These are phyloP conservation scores for Coregonus clupeaformis DNA, from an alignment of 2,113 vertebrate species.

Conservation along the genomic window DNA sequence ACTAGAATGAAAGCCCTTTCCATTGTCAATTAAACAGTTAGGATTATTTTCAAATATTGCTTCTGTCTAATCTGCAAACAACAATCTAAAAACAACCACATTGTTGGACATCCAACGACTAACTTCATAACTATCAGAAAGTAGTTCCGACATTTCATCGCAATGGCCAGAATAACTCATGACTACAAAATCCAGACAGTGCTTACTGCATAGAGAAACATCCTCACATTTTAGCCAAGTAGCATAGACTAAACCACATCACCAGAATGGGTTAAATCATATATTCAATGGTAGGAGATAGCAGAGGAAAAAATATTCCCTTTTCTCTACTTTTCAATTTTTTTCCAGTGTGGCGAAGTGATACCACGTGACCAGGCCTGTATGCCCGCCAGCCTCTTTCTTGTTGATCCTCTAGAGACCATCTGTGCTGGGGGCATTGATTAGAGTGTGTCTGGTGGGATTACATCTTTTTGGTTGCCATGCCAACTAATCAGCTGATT, in stretches of 20 bases:
- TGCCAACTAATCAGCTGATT: constrained; percentile 99
- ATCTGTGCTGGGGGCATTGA: constrained; percentile 99
- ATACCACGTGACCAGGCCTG: constrained; percentile 79
- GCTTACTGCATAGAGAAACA: background rate
- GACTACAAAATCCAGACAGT: background rate
- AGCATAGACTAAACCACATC: background rate
- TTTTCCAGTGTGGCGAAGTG: constrained; percentile 67
- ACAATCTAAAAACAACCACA: constrained; percentile 49
- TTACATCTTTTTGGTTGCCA: constrained; percentile 99
- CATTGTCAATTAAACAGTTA: constrained; percentile 48
- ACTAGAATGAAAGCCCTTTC: constrained; percentile 25
- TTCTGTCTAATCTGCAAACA: constrained; percentile 35
- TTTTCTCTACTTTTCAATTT: constrained; percentile 51
- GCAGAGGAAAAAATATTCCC: background rate
- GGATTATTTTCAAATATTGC: constrained; percentile 53
- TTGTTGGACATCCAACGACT: constrained; percentile 15
- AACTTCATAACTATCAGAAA: constrained; percentile 3
- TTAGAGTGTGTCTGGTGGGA: constrained; percentile 99
- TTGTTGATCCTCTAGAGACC: constrained; percentile 99
- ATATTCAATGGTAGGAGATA: constrained; percentile 40
- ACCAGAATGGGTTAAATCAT: constrained; percentile 75
- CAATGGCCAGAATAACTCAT: background rate
- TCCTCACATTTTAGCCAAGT: background rate
- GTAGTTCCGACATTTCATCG: background rate
- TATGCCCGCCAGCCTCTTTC: constrained; percentile 94